Percentiles rank a stretch among this genome's conserved stretches.
Evolutionary conservation across 2,888 invertebrate species (phyloP).

Genomic region (Copidosoma aretas): DNA sequence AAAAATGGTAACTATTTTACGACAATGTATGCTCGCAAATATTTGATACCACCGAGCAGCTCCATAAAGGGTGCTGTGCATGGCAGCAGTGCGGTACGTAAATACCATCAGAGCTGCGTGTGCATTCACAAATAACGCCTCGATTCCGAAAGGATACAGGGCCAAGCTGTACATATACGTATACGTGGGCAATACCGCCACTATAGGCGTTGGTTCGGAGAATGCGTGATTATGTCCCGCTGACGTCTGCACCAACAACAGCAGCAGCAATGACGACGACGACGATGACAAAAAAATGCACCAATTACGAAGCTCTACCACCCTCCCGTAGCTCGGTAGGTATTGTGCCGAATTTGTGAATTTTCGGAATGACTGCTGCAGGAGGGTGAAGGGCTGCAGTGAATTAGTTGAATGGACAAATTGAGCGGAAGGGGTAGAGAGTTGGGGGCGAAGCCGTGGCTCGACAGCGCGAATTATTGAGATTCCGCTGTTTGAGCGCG

Average conservation of each 20-base stretch:
- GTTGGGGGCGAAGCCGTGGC: conserved; percentile 2
- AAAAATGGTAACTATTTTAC: too few species aligned
- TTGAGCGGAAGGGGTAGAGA: neutral
- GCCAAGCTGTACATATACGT: neutral
- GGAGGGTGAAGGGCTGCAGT: neutral
- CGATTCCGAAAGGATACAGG: conserved; percentile 9
- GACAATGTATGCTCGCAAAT: too few species aligned
- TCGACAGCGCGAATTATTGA: conserved; percentile 13
- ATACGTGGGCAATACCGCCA: conserved; percentile 13
- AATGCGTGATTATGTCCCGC: conserved; percentile 33
- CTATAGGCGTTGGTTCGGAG: conserved; percentile 35
- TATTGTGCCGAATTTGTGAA: too few species aligned
- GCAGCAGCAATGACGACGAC: too few species aligned
- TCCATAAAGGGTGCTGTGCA: neutral
- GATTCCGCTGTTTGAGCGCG: conserved; percentile 22
- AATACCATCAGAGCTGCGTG: conserved; percentile 26
- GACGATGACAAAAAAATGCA: conserved; percentile 16
- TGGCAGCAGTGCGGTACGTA: neutral
- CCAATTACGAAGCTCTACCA: conserved; percentile 20
- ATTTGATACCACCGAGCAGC: too few species aligned
- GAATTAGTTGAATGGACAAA: conserved; percentile 28
- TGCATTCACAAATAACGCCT: conserved; percentile 19
- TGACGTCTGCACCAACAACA: conserved; percentile 1
- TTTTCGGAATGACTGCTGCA: too few species aligned
- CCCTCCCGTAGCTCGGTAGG: too few species aligned